Conservation (phyloP, 2,888 invertebrate species). For the Anoncus sp. region DNA sequence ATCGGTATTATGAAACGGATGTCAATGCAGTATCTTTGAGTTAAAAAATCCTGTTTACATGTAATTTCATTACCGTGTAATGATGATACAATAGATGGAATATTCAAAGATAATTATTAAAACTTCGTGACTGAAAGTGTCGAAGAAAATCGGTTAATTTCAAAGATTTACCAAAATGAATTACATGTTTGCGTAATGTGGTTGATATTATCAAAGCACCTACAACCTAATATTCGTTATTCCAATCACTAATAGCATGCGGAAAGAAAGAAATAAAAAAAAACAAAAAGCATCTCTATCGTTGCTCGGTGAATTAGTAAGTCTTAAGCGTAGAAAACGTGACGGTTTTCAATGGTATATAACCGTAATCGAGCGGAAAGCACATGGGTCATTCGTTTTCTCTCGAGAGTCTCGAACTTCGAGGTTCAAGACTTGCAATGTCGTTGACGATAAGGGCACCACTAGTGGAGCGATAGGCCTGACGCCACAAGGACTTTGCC, state of each 20-base stretch:
- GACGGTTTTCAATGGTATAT: slow-evolving; percentile 26
- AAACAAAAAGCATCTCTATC: slow-evolving; percentile 67
- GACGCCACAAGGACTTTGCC: slow-evolving; percentile 47
- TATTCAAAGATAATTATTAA: neutral
- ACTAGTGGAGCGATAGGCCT: slow-evolving; percentile 61
- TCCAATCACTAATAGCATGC: slow-evolving; percentile 62
- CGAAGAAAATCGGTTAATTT: neutral
- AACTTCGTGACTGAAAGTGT: neutral
- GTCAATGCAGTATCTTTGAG: too few species aligned
- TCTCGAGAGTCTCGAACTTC: slow-evolving; percentile 57
- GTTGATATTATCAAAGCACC: neutral
- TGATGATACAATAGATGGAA: neutral
- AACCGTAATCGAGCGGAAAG: slow-evolving; percentile 26
- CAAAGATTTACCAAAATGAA: neutral
- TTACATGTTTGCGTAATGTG: neutral
- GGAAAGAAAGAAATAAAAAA: slow-evolving; percentile 44
- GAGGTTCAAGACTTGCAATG: slow-evolving; percentile 67
- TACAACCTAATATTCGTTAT: slow-evolving; percentile 62
- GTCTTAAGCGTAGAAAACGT: slow-evolving; percentile 3
- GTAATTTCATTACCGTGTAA: neutral
- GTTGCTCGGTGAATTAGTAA: slow-evolving; percentile 44
- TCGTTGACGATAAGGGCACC: slow-evolving; percentile 70
- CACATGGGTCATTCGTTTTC: slow-evolving; percentile 68
- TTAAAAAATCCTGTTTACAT: neutral
- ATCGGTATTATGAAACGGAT: too few species aligned